Conservation (phyloP, 1,140 invertebrate species). For the Bilobella aurantiaca region DNA sequence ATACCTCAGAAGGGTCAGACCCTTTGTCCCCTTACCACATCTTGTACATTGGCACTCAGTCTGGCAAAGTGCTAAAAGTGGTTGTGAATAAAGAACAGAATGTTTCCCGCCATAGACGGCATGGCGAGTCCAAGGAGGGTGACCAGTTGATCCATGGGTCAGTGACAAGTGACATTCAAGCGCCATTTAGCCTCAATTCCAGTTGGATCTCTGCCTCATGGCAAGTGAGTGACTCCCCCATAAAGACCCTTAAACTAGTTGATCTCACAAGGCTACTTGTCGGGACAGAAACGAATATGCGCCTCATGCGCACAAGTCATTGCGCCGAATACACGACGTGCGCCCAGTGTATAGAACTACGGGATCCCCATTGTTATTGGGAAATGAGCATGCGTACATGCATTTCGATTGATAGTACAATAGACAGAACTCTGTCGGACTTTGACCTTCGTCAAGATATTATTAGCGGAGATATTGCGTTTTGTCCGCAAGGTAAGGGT, state of each 20-base stretch:
- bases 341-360: conserved; percentile 75
- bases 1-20: conserved; percentile 50
- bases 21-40: conserved; percentile 69
- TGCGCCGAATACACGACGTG: conserved; percentile 47
- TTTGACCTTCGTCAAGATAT: conserved; percentile 62
- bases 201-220: conserved; percentile 34
- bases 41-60: conserved; percentile 88
- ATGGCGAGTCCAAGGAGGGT: conserved; percentile 51
- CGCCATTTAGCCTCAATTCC: conserved; percentile 50
- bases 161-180: not conserved
- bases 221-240: conserved; percentile 19
- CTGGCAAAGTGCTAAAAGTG: conserved; percentile 84
- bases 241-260: conserved; percentile 39
- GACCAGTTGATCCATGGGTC: not conserved
- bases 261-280: conserved; percentile 71
- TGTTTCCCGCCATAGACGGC: conserved; percentile 52
- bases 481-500: conserved; percentile 56
- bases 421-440: conserved; percentile 30
- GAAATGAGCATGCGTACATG: conserved; percentile 62
- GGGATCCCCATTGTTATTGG: conserved; percentile 98
- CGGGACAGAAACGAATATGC: conserved; percentile 74
- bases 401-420: conserved; percentile 53
- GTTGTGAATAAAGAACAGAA: conserved; percentile 60
- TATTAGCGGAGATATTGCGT: conserved; percentile 61
- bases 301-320: conserved; percentile 61